Base-by-base conservation (phyloP, 2,888 invertebrate genomes). In the Nemoura dubitans region DNA sequence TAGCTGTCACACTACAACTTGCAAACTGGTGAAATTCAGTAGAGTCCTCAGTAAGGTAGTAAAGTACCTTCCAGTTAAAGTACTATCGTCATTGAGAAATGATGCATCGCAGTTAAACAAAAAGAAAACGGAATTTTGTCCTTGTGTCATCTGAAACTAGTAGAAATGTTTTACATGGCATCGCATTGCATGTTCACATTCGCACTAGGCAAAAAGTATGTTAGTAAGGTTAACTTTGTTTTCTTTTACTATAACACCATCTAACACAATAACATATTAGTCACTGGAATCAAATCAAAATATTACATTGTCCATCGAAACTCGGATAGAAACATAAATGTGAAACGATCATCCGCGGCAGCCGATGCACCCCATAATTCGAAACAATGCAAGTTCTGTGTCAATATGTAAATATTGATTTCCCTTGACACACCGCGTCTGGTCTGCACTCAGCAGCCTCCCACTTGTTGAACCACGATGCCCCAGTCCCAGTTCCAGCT, bases 271-370 rank as follows among this genome's bases (percentile, higher is more conserved):
- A n/a, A n/a, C n/a, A 59, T 21, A 2, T 21, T 16, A 59, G 21
- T 21, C 21, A 59, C 59, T 59, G 21, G n/a, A 59, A 21, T 21
- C 16, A 59, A 59, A 59, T 59, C 59, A 59, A 59, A 59, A 16
- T 59, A 59, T 59, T 59, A 59, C 59, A 59, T 59, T 59, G 59
- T 59, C 59, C 59, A 59, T 59, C 59, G 59, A 59, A 59, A 59
- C 59, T 59, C 59, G 59, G 59, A 59, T 59, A 59, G 59, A 59
- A 59, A 59, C 59, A 59, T 59, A 10, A 59, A 59, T 21, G 59
- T 59, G 21, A 21, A 59, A 21, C 2, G 3, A 59, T 59, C 16
- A 21, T 59, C 21, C 59, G 59, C 21, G 2, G 36, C 36, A 6
- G 10, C 36, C 5, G 59, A 59, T 10, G 10, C 36, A 59, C 14